Percentiles rank a stretch among this genome's conserved stretches.
Evolutionary conservation across 2,797 vertebrate genomes (phyloP).

Genomic region (Enteromius radiatus): DNA sequence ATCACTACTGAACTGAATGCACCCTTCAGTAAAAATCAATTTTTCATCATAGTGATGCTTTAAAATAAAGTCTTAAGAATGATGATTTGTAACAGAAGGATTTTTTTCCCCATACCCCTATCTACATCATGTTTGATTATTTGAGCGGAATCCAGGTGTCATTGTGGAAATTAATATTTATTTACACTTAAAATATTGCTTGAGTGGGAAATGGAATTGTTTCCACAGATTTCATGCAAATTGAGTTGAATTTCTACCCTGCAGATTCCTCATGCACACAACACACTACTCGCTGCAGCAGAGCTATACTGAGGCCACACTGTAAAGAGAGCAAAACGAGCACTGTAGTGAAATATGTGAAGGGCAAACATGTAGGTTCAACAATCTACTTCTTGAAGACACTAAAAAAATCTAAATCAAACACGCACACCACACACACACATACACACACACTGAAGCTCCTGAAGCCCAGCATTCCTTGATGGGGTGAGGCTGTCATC

Average conservation of each 20-base stretch:
- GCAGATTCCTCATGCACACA: neutral
- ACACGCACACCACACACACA: conserved; percentile 21
- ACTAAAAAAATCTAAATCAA: conserved; percentile 13
- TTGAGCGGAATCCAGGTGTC: neutral
- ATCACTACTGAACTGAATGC: neutral
- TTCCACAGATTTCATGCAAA: neutral
- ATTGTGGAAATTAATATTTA: neutral
- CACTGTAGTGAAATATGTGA: conserved; percentile 34
- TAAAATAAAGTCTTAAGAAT: neutral
- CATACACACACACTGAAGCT: conserved; percentile 44
- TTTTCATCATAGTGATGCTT: neutral
- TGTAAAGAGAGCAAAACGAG: conserved; percentile 37
- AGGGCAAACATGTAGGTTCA: conserved; percentile 34
- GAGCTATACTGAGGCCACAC: conserved; percentile 17
- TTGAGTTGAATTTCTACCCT: neutral
- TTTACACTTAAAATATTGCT: neutral
- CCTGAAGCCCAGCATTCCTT: conserved; percentile 15
- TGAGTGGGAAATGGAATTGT: neutral
- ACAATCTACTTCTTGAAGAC: conserved; percentile 41
- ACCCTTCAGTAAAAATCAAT: neutral
- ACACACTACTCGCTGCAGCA: neutral
- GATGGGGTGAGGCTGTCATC: conserved; percentile 56
- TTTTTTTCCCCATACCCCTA: neutral
- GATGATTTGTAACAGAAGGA: neutral
- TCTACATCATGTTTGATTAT: neutral